phyloP scores from a whole-genome alignment of 2,113 vertebrate species.

The Dromas ardeola region DNA sequence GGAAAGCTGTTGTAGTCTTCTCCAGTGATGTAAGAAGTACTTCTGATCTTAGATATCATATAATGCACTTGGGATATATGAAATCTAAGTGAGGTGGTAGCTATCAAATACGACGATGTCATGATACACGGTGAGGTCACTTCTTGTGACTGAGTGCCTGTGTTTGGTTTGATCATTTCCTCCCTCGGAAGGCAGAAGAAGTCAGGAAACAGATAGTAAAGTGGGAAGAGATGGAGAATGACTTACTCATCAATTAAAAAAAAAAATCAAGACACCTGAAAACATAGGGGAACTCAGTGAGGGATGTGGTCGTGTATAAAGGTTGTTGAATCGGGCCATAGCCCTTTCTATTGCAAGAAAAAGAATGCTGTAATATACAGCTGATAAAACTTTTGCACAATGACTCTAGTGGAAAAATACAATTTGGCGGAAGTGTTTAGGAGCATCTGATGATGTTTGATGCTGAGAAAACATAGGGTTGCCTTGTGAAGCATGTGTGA shows the following conservation, averaged over 20 bases:
- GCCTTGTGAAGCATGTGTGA: not conserved
- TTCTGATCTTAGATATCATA: not conserved
- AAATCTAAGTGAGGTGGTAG: not conserved
- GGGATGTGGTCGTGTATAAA: rapidly evolving
- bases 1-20: not conserved
- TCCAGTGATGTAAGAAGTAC: not conserved
- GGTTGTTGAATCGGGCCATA: rapidly evolving
- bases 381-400: not conserved
- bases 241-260: not conserved
- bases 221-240: not conserved
- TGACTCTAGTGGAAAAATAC: not conserved
- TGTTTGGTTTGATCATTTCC: not conserved
- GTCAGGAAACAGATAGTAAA: not conserved
- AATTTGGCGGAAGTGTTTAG: not conserved
- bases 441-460: not conserved
- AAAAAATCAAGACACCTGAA: not conserved
- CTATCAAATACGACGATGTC: not conserved
- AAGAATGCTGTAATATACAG: not conserved
- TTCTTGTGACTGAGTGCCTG: not conserved
- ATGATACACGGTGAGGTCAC: rapidly evolving
- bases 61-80: not conserved
- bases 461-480: not conserved
- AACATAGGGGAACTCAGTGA: rapidly evolving
- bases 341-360: not conserved
- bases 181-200: not conserved